phyloP scores from a whole-genome alignment of 2,113 vertebrate genomes.

The Oceanodroma tethys region DNA sequence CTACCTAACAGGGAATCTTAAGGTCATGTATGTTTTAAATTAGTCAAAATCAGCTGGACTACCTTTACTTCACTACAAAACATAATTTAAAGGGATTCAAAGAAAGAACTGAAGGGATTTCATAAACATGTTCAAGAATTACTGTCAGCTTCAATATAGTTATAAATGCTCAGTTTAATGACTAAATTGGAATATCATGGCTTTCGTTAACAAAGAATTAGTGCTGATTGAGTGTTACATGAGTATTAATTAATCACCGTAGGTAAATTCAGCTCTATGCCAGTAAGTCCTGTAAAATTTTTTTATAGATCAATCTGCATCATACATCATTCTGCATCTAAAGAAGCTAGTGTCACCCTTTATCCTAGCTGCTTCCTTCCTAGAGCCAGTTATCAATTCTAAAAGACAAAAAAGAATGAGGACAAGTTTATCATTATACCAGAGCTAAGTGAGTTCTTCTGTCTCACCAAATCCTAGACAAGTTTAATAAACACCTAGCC shows the following conservation, averaged over 20 bases:
- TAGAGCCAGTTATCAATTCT: neutral
- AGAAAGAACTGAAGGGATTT: constrained; percentile 38
- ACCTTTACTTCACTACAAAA: neutral
- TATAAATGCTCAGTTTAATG: constrained; percentile 57
- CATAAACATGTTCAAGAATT: constrained; percentile 62
- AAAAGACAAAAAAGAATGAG: neutral
- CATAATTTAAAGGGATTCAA: constrained; percentile 8
- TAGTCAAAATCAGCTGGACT: neutral
- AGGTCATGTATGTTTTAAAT: neutral
- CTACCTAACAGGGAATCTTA: neutral
- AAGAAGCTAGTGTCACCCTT: neutral
- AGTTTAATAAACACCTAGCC: neutral
- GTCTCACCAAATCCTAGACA: neutral
- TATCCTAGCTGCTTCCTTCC: neutral
- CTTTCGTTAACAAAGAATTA: constrained; percentile 59
- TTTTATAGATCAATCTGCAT: neutral
- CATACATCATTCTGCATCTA: neutral
- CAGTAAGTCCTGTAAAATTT: constrained; percentile 19
- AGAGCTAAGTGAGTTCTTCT: neutral
- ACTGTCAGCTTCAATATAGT: constrained; percentile 46
- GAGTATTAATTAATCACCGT: constrained; percentile 66
- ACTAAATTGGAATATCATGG: constrained; percentile 68
- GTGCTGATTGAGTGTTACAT: constrained; percentile 26
- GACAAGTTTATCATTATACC: neutral
- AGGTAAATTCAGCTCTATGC: constrained; percentile 52